These are phyloP conservation scores for Scaptomyza cyrtandrae DNA, from an alignment of 2,888 invertebrate genomes.

Conservation along the genomic window DNA sequence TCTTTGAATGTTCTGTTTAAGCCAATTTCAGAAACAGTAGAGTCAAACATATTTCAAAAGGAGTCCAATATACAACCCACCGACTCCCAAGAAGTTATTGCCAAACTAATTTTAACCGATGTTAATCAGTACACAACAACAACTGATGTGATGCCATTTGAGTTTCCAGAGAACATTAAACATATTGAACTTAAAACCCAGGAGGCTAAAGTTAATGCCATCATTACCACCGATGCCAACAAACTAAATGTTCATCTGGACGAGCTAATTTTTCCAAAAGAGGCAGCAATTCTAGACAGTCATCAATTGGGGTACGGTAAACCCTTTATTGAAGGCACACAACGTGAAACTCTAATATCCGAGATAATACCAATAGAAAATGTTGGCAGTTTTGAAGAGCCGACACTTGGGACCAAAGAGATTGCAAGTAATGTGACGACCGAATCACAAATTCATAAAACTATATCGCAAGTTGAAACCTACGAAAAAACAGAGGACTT, in stretches of 20 bases:
- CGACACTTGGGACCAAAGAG: neutral
- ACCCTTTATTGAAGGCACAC: constrained; percentile 66
- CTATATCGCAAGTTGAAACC: constrained; percentile 54
- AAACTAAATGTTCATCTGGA: constrained; percentile 54
- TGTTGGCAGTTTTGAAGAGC: constrained; percentile 36
- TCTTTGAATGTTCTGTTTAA: constrained; percentile 57
- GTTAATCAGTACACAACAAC: constrained; percentile 54
- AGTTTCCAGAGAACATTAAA: constrained; percentile 45
- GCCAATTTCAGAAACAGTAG: constrained; percentile 47
- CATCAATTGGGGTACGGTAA: constrained; percentile 56
- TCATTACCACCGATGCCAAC: constrained; percentile 33
- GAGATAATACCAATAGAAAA: constrained; percentile 67
- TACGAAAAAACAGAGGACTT: constrained; percentile 58
- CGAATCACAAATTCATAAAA: constrained; percentile 61
- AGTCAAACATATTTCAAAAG: constrained; percentile 56
- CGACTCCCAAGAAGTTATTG: constrained; percentile 19
- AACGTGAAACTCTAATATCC: constrained; percentile 67
- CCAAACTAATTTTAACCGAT: constrained; percentile 57
- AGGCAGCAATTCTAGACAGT: constrained; percentile 32
- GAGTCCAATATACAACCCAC: constrained; percentile 51
- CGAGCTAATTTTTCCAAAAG: constrained; percentile 65
- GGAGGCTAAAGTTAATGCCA: constrained; percentile 26
- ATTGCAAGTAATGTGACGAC: constrained; percentile 13
- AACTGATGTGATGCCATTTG: constrained; percentile 53
- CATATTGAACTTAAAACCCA: constrained; percentile 7